Conservation (phyloP, 2,888 invertebrate genomes). For the Dicyrtoma fusca region DNA sequence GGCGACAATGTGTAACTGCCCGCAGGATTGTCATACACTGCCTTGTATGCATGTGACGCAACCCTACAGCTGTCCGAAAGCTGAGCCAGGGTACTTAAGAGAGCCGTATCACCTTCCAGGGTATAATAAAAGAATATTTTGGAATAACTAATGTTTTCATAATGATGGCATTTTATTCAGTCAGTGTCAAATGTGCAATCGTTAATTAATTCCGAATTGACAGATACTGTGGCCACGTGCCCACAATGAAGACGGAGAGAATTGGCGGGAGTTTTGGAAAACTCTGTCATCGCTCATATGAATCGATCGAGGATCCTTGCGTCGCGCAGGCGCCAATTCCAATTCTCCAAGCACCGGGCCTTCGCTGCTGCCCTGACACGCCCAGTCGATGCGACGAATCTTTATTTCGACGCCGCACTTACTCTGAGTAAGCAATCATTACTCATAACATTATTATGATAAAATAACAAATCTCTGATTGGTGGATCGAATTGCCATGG, state of each 20-base stretch:
- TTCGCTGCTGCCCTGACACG: conserved; percentile 6
- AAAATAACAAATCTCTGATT: too few relatives aligned
- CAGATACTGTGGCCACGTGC: conserved; percentile 51
- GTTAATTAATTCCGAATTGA: not conserved
- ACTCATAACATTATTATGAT: too few relatives aligned
- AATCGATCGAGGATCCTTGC: conserved; percentile 51
- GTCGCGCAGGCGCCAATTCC: conserved; percentile 48
- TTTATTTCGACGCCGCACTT: conserved; percentile 19
- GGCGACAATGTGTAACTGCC: not conserved
- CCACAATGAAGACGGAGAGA: conserved; percentile 39
- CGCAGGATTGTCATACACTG: conserved; percentile 20
- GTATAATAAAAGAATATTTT: conserved; percentile 2
- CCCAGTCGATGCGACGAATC: conserved; percentile 14
- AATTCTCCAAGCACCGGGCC: conserved; percentile 28
- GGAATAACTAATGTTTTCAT: too few relatives aligned
- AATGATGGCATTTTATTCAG: too few relatives aligned
- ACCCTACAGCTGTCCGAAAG: conserved; percentile 35
- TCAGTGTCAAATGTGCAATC: too few relatives aligned
- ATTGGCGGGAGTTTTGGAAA: conserved; percentile 48
- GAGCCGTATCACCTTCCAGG: conserved; percentile 51
- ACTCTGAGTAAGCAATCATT: conserved; percentile 17
- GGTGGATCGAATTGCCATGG: too few relatives aligned
- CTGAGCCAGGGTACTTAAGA: conserved; percentile 44
- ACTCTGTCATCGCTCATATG: conserved; percentile 41
- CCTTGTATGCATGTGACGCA: conserved; percentile 23